These are phyloP conservation scores for Tethea ocularis DNA, from an alignment of 2,888 invertebrate genomes.

Conservation along the genomic window DNA sequence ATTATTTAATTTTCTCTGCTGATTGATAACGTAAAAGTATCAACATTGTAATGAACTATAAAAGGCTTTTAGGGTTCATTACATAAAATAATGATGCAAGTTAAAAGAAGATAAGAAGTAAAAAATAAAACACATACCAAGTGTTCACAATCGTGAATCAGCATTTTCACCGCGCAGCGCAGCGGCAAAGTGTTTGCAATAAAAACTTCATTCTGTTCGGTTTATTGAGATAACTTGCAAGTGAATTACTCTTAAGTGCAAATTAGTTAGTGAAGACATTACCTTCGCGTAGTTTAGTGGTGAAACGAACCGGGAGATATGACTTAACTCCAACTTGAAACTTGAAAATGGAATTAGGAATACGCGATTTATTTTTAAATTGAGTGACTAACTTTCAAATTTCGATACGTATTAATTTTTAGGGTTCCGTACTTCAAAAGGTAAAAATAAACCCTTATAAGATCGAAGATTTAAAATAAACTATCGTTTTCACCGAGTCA, in stretches of 20 bases:
- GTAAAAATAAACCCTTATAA: too few species aligned
- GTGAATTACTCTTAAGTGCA: conserved; percentile 8
- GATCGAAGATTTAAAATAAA: too few species aligned
- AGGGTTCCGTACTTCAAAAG: too few species aligned
- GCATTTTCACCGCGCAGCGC: conserved; percentile 30
- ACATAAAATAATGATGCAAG: too few species aligned
- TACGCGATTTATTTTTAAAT: not conserved
- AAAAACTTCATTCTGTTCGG: conserved; percentile 24
- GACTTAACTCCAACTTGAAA: not conserved
- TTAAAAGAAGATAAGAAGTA: not conserved
- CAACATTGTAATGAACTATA: too few species aligned
- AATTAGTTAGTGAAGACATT: conserved; percentile 9
- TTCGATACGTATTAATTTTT: too few species aligned
- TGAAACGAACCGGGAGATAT: conserved; percentile 4
- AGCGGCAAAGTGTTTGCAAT: conserved; percentile 24
- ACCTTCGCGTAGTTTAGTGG: not conserved
- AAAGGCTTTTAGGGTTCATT: too few species aligned
- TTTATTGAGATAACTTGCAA: conserved; percentile 8
- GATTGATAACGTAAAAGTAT: too few species aligned
- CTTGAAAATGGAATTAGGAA: not conserved
- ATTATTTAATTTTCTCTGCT: too few species aligned
- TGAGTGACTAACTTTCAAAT: too few species aligned
- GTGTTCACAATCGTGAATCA: conserved; percentile 14
- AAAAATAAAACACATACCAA: not conserved
- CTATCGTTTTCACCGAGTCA: too few species aligned